A percentile compares a stretch with the other conserved stretches of the same genome.
These are phyloP conservation scores for Troglohyphantes excavatus DNA, from an alignment of 2,888 invertebrate species.

Conservation along the genomic window DNA sequence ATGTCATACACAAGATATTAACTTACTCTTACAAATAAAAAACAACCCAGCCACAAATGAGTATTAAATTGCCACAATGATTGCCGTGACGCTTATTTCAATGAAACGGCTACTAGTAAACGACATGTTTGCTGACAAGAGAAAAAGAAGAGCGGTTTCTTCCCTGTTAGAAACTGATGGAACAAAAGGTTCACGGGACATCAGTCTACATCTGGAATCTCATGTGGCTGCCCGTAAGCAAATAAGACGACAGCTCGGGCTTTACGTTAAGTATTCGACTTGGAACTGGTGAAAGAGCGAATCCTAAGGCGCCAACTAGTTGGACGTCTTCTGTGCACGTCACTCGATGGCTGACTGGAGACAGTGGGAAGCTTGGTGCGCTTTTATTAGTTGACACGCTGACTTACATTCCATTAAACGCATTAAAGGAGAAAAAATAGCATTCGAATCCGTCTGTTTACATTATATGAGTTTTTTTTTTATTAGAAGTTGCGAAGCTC, in stretches of 20 bases:
- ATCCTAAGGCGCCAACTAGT: slow-evolving; percentile 12
- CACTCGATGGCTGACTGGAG: not conserved
- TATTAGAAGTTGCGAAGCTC: too few relatives aligned
- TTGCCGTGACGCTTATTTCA: slow-evolving; percentile 18
- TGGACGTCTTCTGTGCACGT: not conserved
- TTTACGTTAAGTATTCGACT: slow-evolving; percentile 15
- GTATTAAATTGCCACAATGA: slow-evolving; percentile 26
- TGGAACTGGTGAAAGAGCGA: not conserved
- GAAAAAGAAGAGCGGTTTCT: slow-evolving; percentile 16
- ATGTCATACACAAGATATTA: not conserved
- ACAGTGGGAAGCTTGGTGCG: not conserved
- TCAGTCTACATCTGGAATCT: slow-evolving; percentile 45
- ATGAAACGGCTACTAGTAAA: slow-evolving; percentile 5
- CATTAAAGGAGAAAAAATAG: too few relatives aligned
- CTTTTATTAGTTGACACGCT: not conserved
- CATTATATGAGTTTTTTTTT: too few relatives aligned
- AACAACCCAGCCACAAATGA: not conserved
- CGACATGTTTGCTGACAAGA: slow-evolving; percentile 13
- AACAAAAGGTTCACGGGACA: slow-evolving; percentile 39
- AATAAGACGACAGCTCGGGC: slow-evolving; percentile 17
- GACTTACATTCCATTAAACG: not conserved
- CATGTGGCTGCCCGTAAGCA: slow-evolving; percentile 8
- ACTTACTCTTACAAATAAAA: too few relatives aligned
- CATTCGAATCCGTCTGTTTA: too few relatives aligned
- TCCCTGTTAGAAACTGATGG: not conserved